These are phyloP conservation scores for Furcula furcula DNA, from an alignment of 2,888 invertebrate species.

Conservation along the genomic window DNA sequence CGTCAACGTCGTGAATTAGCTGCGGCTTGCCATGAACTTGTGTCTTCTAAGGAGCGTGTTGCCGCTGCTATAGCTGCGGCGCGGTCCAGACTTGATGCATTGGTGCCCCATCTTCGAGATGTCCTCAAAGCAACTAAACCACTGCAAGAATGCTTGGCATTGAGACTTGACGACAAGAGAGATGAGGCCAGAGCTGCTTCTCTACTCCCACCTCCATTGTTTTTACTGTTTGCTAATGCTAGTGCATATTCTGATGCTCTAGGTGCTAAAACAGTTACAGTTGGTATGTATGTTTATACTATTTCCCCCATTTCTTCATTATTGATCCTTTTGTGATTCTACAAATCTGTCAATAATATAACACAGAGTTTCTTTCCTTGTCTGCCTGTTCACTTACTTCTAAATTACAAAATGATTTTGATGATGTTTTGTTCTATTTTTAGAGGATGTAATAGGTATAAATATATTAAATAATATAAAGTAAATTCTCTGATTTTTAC, in stretches of 20 bases:
- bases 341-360: too few species aligned
- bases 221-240: constrained; percentile 92
- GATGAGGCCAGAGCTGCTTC: constrained; percentile 89
- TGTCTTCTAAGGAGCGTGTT: constrained; percentile 89
- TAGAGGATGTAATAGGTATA: too few species aligned
- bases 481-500: constrained; percentile 36
- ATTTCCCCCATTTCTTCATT: too few species aligned
- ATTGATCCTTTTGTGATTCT: too few species aligned
- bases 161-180: constrained; percentile 89
- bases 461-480: constrained; percentile 1
- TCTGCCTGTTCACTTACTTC: too few species aligned
- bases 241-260: constrained; percentile 91
- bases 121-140: constrained; percentile 90
- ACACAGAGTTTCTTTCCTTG: too few species aligned
- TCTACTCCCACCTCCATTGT: constrained; percentile 90
- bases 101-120: constrained; percentile 88
- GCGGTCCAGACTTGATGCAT: constrained; percentile 88
- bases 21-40: constrained; percentile 87
- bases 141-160: constrained; percentile 92
- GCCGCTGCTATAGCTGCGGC: constrained; percentile 88
- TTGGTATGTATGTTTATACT: constrained; percentile 53
- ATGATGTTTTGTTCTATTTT: too few species aligned
- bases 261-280: constrained; percentile 72
- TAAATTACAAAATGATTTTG: too few species aligned
- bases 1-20: constrained; percentile 92